These are phyloP conservation scores for Panulirus ornatus DNA, from an alignment of 1,140 invertebrate genomes.

Conservation along the genomic window DNA sequence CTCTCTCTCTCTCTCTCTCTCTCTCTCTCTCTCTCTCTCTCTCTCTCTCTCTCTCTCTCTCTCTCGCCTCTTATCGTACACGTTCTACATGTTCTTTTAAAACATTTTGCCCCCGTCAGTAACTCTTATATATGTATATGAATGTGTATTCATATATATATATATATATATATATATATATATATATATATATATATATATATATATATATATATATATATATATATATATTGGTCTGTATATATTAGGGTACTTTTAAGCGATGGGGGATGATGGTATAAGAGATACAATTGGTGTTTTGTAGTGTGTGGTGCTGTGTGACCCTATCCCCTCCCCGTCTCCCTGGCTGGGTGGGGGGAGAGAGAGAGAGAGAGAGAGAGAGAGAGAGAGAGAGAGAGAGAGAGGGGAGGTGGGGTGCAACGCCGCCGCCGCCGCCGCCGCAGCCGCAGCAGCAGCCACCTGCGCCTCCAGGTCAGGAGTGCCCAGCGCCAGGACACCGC, in stretches of 20 bases:
- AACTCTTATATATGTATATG: not conserved
- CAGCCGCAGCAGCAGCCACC: conserved; percentile 28
- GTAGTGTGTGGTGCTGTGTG: no score
- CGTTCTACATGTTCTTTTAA: not conserved
- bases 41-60: conserved; percentile 9
- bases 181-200: conserved; percentile 36
- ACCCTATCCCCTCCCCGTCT: not conserved
- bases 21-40: conserved; percentile 24
- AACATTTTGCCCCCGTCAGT: not conserved
- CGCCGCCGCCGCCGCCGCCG: not conserved
- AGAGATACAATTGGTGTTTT: no score
- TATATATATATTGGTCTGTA: conserved; percentile 12
- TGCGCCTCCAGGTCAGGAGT: conserved; percentile 68
- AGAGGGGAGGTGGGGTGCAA: conserved; percentile 23
- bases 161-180: conserved; percentile 32
- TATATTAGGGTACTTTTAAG: no score
- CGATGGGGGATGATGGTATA: no score
- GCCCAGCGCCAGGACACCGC: conserved; percentile 52
- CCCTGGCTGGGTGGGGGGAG: not conserved
- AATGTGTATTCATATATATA: not conserved
- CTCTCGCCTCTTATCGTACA: not conserved
- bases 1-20: not conserved
- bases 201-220: conserved; percentile 28
- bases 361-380: not conserved
- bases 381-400: conserved; percentile 16